Base-by-base conservation (phyloP, 2,797 vertebrate genomes). In the Hylomyscus alleni region DNA sequence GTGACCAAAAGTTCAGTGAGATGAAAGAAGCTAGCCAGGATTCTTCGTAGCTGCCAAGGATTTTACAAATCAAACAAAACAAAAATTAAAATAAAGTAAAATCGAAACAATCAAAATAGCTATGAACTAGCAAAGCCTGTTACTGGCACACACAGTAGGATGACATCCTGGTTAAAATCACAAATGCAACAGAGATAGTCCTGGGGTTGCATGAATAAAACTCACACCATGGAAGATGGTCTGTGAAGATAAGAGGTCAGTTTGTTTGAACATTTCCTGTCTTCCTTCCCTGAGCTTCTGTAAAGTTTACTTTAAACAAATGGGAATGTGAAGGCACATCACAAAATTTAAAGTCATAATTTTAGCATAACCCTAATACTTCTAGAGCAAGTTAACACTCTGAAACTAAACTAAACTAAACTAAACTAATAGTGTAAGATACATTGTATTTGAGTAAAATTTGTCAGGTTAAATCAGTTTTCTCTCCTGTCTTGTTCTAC, bases 241-340 rank as follows among this genome's bases (percentile, higher is more conserved):
- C 76, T 75, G 2, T 3, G 76, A 31, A 90, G 60, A n/a, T 40
- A 96, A 90, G 13, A 2, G 1, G 6, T 81, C 20, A 15, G 4
- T 84, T 94, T 82, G 69, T 90, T 94, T 19, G 73, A 56, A 82
- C 5, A 24, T 76, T 95, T 29, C 22, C 15, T 76, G 19, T 81
- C 20, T 9, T 58, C 2, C 13, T 31, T 91, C 34, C 56, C 56
- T 76, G 10, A 44, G 56, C 10, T 82, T 54, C 77, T 54, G n/a
- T 73, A 86, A 94, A 96, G 77, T 65, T 90, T n/a, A 52, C 29
- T 20, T 75, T 78, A 75, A 91, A 90, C 1, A 95, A 29, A 80
- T 72, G 2, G 2, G 31, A 56, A 31, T 22, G 50, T 60, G 50
- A 44, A 94, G 72, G 17, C 8, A 73, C 85, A 88, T 82, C 52